A percentile compares a stretch with the other conserved stretches of the same genome.
Conservation (phyloP, 1,140 invertebrate genomes). For the Ostrea edulis region DNA sequence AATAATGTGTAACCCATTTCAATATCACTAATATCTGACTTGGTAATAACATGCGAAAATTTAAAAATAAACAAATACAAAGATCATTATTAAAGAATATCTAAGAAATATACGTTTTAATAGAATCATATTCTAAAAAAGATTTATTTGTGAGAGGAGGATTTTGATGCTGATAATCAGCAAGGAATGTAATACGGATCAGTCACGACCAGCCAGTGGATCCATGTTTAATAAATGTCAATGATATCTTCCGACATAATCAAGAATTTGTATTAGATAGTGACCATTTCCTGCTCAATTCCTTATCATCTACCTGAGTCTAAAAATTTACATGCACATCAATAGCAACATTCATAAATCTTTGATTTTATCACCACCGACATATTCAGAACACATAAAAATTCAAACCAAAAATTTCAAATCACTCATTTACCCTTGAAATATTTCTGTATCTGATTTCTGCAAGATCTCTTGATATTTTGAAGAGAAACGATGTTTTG, state of each 20-base stretch:
- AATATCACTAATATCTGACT: too few species aligned
- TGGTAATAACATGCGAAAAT: too few species aligned
- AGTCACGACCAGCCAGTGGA: background rate
- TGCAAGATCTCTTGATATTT: background rate
- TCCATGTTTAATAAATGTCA: background rate
- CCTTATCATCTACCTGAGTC: background rate
- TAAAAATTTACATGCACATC: background rate
- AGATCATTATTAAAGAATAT: background rate
- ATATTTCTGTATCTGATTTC: background rate
- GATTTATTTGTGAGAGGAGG: too few species aligned
- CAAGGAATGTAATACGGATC: background rate
- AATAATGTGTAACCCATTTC: too few species aligned
- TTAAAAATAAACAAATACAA: background rate
- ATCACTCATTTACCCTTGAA: background rate
- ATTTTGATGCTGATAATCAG: too few species aligned
- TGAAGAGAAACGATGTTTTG: background rate
- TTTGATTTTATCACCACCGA: background rate
- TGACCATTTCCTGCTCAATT: background rate
- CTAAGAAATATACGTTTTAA: background rate
- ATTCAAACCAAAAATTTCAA: background rate
- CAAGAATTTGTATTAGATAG: background rate
- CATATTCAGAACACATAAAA: constrained; percentile 1
- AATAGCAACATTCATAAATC: background rate
- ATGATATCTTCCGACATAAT: background rate
- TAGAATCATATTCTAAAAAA: background rate